Base-by-base conservation (phyloP, 1,140 invertebrate species). In the Polypedilum pembai region DNA sequence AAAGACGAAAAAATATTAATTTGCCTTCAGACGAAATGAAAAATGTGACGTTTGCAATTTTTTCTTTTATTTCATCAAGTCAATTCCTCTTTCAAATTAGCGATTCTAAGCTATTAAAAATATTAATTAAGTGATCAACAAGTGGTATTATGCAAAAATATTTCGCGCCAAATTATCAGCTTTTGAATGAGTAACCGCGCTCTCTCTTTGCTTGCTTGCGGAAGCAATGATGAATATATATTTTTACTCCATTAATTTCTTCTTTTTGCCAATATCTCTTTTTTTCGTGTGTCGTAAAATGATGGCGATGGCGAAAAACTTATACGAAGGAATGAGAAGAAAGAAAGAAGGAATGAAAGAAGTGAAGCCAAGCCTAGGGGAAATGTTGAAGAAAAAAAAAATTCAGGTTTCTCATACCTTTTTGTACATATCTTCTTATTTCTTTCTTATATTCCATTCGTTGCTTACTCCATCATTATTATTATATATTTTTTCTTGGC, bases 221-320 rank as follows among this genome's bases (percentile, higher is more conserved):
- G 45, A 56, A 56, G 45, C 45, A 56, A 15, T 45, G 41, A 45
- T 12, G 15, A 45, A 45, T 12, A 45, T 15, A 56, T 56, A 15
- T 56, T 56, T 56, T n/a, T 56, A n/a, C 45, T 56, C 45, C 45
- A 56, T 56, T 56, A 56, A 56, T 56, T 56, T 56, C 45, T 56
- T 56, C 45, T 56, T 56, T 56, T 33, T 5, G 45, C 45, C n/a
- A 56, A 56, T 56, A 56, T 56, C 4, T 15, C 4, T 56, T 56
- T 45, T 8, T 12, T 12, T 15, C n/a, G 3, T 56, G 45, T 56
- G 45, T 56, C 45, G 45, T n/a, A 56, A 56, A 4, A 56, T 56
- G 12, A 56, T n/a, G 12, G 45, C 45, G n/a, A 33, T 33, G 24
- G 24, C 24, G 24, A 33, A 33, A 33, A 33, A 33, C 24, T 33